Evolutionary conservation across 2,797 vertebrate genomes (phyloP).

Genomic region (Sarcophilus harrisii): DNA sequence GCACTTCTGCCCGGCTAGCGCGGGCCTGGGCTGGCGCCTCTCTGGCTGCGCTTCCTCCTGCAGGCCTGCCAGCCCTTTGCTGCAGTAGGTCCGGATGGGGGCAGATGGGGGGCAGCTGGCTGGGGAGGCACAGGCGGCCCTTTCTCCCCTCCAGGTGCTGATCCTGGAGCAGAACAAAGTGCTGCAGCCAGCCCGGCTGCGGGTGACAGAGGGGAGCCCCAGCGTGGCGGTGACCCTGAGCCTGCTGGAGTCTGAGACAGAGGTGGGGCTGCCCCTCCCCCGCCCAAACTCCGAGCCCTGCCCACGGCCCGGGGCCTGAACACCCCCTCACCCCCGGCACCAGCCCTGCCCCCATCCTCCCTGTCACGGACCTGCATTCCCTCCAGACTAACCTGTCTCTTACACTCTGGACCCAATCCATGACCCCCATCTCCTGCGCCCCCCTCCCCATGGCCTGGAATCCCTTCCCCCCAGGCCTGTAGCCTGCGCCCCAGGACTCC

Average conservation of each 20-base stretch:
- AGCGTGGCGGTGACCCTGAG: slow-evolving; percentile 86
- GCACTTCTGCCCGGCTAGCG: slow-evolving; percentile 90
- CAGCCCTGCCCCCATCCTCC: background rate
- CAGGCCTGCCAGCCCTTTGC: slow-evolving; percentile 89
- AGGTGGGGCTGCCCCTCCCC: slow-evolving; percentile 82
- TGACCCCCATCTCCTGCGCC: background rate
- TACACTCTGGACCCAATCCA: background rate
- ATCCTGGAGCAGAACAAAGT: slow-evolving; percentile 91
- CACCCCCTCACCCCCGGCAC: background rate
- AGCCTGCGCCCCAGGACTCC: background rate
- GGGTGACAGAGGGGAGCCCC: slow-evolving; percentile 84
- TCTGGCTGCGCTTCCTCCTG: slow-evolving; percentile 93
- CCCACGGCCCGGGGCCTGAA: background rate
- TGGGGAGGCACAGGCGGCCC: too few relatives aligned
- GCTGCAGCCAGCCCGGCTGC: slow-evolving; percentile 88
- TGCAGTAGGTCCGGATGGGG: too few relatives aligned
- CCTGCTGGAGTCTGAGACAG: slow-evolving; percentile 84
- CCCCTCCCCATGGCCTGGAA: background rate
- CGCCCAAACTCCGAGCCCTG: rapidly evolving
- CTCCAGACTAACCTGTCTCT: background rate
- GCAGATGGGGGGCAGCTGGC: too few relatives aligned
- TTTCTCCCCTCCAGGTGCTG: slow-evolving; percentile 88
- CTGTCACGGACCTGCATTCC: background rate
- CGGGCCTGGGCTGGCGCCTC: too few relatives aligned
- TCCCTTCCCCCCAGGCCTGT: background rate